Conservation (phyloP, 2,113 vertebrate genomes). For the Rhea pennata region DNA sequence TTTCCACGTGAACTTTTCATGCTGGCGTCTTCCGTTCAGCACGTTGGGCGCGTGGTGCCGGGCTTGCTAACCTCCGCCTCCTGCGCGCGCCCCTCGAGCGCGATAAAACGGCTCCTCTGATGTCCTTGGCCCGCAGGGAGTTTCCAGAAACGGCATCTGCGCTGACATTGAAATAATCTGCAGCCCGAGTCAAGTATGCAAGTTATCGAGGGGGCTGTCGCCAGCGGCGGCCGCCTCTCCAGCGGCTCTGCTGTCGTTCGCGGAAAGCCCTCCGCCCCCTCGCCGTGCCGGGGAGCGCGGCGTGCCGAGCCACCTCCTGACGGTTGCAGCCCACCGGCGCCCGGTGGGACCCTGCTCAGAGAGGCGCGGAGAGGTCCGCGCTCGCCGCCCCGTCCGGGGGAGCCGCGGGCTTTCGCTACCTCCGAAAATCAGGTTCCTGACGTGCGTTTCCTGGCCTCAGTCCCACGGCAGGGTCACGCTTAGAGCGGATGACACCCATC, state of each 20-base stretch:
- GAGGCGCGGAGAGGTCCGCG: neutral
- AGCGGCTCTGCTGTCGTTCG: neutral
- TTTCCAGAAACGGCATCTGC: conserved; percentile 64
- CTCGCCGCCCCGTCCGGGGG: neutral
- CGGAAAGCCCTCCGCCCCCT: conserved; percentile 48
- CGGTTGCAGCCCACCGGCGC: neutral
- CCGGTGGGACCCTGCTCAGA: too few species aligned
- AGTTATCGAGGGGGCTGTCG: conserved; percentile 47
- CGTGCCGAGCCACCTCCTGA: neutral
- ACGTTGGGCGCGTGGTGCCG: neutral
- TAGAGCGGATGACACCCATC: neutral
- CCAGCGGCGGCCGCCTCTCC: neutral
- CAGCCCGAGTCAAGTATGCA: conserved; percentile 32
- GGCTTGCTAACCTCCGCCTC: conserved; percentile 59
- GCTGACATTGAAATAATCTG: conserved; percentile 66
- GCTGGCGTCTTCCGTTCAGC: neutral
- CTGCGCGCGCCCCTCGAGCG: conserved; percentile 32
- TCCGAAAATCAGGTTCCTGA: neutral
- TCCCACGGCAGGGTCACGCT: neutral
- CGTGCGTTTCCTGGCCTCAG: neutral
- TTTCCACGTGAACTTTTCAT: neutral
- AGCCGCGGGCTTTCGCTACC: neutral
- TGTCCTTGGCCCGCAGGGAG: conserved; percentile 63
- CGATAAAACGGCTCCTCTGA: conserved; percentile 60
- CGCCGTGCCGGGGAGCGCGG: conserved; percentile 12